Base-by-base conservation (phyloP, 2,888 invertebrate genomes). In the Serripes groenlandicus region DNA sequence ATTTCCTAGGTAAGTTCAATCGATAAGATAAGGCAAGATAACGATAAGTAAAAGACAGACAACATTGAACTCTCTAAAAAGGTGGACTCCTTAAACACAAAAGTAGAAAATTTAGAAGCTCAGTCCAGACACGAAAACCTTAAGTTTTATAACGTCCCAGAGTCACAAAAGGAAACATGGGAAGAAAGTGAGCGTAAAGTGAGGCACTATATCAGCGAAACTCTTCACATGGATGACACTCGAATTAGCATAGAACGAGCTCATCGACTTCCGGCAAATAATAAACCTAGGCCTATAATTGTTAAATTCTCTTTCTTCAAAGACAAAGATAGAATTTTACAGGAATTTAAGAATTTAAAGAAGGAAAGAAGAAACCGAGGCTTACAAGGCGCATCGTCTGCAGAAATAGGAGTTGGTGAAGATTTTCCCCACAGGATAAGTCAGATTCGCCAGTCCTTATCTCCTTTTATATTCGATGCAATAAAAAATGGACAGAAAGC, bases 301-400 rank as follows among this genome's bases (percentile, higher is more conserved):
- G 69, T 62, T 21, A 62, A 62, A 32, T 62, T 62, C n/a, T 62
- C 62, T 62, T 62, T 62, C n/a, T 62, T 21, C 34, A 62, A 62
- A 32, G 62, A 62, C n/a, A 62, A 32, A 62, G 62, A 62, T 30
- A 28, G 62, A 21, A 49, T 69, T 69, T 52, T 69, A 7, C 49
- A 69, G 69, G 26, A 15, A 35, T 66, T 35, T 9, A 15, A 23
- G 5, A 30, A 23, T 7, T 49, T 21, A 32, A 42, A n/a, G 28
- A 42, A 28, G 23, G 26, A 5, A n/a, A 52, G 30, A 7, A 42
- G 69, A 69, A 11, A 11, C 7, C 7, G 26, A 11, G 69, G 52
- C 7, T n/a, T 5, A 15, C 9, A 42, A 18, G 7, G 18, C 32
- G 62, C 26, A 28, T 18, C 1, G 1, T n/a, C 21, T 30, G 18